A percentile compares a stretch with the other conserved stretches of the same genome.
These are phyloP conservation scores for Slavum lentiscoides DNA, from an alignment of 2,888 invertebrate species.

Conservation along the genomic window DNA sequence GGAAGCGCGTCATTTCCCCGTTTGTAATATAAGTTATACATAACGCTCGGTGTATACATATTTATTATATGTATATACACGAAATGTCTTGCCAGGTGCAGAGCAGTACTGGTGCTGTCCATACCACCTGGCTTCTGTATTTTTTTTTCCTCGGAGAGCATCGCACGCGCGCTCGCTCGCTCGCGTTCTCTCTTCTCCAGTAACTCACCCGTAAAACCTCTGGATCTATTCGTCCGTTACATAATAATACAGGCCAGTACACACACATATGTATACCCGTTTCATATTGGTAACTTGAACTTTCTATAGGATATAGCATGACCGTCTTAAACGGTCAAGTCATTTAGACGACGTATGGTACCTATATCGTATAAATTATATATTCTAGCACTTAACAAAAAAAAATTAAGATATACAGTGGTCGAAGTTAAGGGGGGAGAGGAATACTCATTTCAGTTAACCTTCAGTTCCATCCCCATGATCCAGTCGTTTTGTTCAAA, in stretches of 20 bases:
- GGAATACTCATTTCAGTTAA: no score
- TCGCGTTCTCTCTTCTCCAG: slow-evolving; percentile 31
- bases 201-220: slow-evolving; percentile 54
- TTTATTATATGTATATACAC: neutral
- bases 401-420: no score
- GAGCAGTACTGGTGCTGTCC: slow-evolving; percentile 41
- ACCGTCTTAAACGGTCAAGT: slow-evolving; percentile 32
- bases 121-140: slow-evolving; percentile 51
- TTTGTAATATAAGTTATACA: slow-evolving; percentile 49
- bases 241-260: slow-evolving; percentile 50
- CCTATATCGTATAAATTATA: neutral
- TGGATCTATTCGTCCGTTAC: slow-evolving; percentile 50
- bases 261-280: neutral
- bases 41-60: slow-evolving; percentile 10
- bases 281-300: slow-evolving; percentile 37
- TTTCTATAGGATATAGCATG: slow-evolving; percentile 32
- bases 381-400: neutral
- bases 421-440: no score
- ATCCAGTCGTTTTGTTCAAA: no score
- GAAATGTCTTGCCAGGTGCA: slow-evolving; percentile 51
- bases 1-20: slow-evolving; percentile 45
- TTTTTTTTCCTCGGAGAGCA: slow-evolving; percentile 32
- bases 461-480: no score
- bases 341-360: neutral
- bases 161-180: slow-evolving; percentile 6